Base-by-base conservation (phyloP, 2,797 vertebrate species). In the Danio aesculapii region DNA sequence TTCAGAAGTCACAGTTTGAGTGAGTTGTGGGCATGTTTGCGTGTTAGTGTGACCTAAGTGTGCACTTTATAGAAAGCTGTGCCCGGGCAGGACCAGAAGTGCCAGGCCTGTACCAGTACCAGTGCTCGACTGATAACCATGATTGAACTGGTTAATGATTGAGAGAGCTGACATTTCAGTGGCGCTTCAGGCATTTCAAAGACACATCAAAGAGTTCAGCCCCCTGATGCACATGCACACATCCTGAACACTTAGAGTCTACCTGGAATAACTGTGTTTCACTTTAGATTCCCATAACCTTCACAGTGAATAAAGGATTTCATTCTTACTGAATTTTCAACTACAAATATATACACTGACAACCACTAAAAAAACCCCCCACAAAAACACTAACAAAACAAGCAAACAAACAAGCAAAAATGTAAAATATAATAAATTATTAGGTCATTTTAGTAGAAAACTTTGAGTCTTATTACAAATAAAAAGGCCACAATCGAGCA, bases 211-310 rank as follows among this genome's bases (percentile, higher is more conserved):
- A 46, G 13, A 2, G 8, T 58, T 73, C 13, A 43, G 9, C 11
- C n/a, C n/a, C 7, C 12, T 43, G 52, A 72, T 8, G 8, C 50
- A 19, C 17, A 66, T 5, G 39, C 68, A 70, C 49, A 69, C 30
- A 30, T 11, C 7, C 19, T 73, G 11, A 14, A 59, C 17, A 21
- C 7, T 30, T 46, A 21, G 9, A 46, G 50, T 8, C 41, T 58
- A 44, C 53, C 41, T 73, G 8, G 17, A 73, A 69, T 52, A 69
- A 52, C 5, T 11, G 67, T n/a, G 5, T 53, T 53, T 70, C 8
- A 12, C 10, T 70, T 70, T 53, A 70, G 16, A 70, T 70, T 70
- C 41, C 16, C 3, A 55, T 70, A 55, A 55, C 10, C 30, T 70
- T 55, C 50, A 55, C 39, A 17, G 4, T 43, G 6, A 55, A 55